Percentiles rank a stretch among this genome's conserved stretches.
phyloP scores from a whole-genome alignment of 2,797 vertebrate species.

The Tragelaphus eurycerus region DNA sequence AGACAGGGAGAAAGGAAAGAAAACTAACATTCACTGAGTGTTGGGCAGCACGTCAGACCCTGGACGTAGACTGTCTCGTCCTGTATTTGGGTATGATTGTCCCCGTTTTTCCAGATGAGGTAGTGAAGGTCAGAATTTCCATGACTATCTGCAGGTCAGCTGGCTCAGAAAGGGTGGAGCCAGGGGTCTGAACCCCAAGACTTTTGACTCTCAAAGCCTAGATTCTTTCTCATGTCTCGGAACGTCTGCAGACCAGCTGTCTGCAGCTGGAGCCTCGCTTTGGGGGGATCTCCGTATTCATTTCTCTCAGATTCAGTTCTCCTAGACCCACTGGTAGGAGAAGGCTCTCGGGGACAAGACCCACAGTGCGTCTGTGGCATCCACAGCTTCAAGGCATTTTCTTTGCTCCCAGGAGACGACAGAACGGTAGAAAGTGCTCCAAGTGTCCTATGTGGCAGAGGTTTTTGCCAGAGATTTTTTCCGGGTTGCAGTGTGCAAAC shows the following conservation, averaged over 20 bases:
- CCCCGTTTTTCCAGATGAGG: neutral
- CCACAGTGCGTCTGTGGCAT: fast-evolving
- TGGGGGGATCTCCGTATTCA: neutral
- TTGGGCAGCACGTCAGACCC: neutral
- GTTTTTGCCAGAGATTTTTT: neutral
- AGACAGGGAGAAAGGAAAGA: conserved; percentile 32
- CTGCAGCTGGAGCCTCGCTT: neutral
- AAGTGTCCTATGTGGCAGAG: neutral
- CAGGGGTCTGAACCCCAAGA: neutral
- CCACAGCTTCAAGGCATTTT: neutral
- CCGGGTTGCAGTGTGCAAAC: no score
- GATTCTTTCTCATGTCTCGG: neutral
- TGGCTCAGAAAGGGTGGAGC: neutral
- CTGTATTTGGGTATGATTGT: neutral
- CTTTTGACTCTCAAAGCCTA: neutral
- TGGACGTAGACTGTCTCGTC: neutral
- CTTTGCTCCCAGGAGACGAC: neutral
- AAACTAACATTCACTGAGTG: conserved; percentile 29
- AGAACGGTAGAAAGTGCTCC: neutral
- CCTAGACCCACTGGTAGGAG: neutral
- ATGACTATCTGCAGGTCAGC: neutral
- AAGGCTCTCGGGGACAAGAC: neutral
- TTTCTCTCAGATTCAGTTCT: neutral
- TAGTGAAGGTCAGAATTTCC: neutral
- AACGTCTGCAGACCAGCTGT: neutral